Base-by-base conservation (phyloP, 1,140 invertebrate species). In the Brachionus koreanus region DNA sequence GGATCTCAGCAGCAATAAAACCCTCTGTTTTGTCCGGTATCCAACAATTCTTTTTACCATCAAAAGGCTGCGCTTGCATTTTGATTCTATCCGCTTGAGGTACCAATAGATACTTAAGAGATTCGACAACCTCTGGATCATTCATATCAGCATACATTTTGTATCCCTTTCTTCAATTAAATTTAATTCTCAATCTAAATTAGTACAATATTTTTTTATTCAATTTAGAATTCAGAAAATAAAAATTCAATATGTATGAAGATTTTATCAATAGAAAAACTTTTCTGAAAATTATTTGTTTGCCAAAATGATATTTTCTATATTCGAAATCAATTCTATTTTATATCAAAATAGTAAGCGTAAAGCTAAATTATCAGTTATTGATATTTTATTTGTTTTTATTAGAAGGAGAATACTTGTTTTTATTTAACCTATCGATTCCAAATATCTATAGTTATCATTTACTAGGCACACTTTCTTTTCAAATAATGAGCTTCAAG, bases 1-100 rank as follows among this genome's bases (percentile, higher is more conserved):
- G 94, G 89, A 99, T 99, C 89, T 98, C 95, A 89, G n/a, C n/a
- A n/a, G n/a, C n/a, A n/a, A n/a, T n/a, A n/a, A n/a, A n/a, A n/a
- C 96, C 96, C 86, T 98, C 96, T 89, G 98, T 97, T 86, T 97
- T 94, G 89, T 97, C 94, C 83, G 96, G 95, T 83, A 99, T 93
- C 97, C 97, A 99, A 91, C 96, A 98, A 86, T 94, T 93, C 91
- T 98, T 99, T 91, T 99, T 99, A 89, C 94, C 96, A 92, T 99
- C 98, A 91, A 98, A 97, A 84, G 95, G 95, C 91, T 96, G 96
- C 88, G 94, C 94, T 90, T 96, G 94, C 46, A 42, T 25, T 35
- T 76, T 83, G 16, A 83, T 74, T 76, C 33, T 61, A 25, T 83
- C 82, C 16, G 67, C 69, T 77, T 65, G 67, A n/a, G 82, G 72